phyloP scores from a whole-genome alignment of 2,113 vertebrate genomes.

The Rhegmatorhina hoffmannsi region DNA sequence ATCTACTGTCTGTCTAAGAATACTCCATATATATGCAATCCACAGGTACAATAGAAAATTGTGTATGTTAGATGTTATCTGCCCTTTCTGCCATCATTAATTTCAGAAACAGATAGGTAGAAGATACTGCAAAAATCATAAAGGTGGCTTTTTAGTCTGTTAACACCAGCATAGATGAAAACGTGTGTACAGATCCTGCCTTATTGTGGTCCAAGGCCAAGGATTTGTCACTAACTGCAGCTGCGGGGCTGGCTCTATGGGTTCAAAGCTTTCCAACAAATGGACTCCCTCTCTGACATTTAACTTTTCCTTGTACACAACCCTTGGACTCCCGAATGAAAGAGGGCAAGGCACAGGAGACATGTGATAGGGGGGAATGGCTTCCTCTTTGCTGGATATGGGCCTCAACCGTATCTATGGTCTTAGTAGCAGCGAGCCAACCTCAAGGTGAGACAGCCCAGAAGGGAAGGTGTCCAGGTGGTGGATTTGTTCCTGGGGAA shows the following conservation, averaged over 20 bases:
- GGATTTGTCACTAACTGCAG: background rate
- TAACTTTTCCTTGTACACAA: background rate
- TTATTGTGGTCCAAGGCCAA: background rate
- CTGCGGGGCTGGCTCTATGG: background rate
- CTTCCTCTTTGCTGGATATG: background rate
- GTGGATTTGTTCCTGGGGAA: background rate
- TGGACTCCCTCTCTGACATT: background rate
- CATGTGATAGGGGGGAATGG: no score
- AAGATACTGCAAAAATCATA: background rate
- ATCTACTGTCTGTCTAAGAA: background rate
- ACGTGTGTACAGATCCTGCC: no score
- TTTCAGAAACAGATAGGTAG: background rate
- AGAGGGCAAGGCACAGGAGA: background rate
- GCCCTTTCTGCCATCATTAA: background rate
- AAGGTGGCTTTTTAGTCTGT: background rate
- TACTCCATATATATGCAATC: background rate
- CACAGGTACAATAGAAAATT: background rate
- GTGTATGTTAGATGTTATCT: background rate
- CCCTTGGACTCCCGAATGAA: background rate
- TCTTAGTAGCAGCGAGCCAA: background rate
- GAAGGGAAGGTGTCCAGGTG: background rate
- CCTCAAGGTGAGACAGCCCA: background rate
- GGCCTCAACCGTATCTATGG: background rate
- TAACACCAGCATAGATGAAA: fast-evolving
- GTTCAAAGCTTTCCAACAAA: background rate